A percentile compares a stretch with the other conserved stretches of the same genome.
Conservation (phyloP, 2,113 vertebrate species). For the Tragulus kanchil region DNA sequence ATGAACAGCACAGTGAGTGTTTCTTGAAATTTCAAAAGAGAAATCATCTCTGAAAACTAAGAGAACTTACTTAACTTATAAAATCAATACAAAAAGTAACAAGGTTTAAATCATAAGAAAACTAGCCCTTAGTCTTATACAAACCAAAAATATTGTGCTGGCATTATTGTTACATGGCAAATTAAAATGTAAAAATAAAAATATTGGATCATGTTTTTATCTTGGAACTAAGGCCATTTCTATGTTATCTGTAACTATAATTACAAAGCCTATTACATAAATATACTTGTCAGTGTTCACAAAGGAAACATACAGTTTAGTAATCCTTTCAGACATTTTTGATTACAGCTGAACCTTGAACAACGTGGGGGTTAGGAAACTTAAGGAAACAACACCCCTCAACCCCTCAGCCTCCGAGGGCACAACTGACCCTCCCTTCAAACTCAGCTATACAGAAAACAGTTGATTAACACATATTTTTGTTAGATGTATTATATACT, state of each 20-base stretch:
- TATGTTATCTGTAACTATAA: not conserved
- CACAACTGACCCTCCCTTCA: not conserved
- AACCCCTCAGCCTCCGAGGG: not conserved
- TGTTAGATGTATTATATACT: not conserved
- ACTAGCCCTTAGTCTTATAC: not conserved
- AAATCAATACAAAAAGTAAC: not conserved
- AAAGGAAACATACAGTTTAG: constrained; percentile 12
- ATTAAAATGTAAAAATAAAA: constrained; percentile 40
- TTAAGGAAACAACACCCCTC: not conserved
- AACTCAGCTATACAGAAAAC: not conserved
- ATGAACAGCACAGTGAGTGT: not conserved
- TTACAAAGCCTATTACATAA: constrained; percentile 25
- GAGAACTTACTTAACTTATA: not conserved
- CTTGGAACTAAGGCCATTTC: constrained; percentile 2
- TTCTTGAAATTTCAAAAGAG: not conserved
- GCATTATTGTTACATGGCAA: constrained; percentile 34
- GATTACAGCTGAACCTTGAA: not conserved
- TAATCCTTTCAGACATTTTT: not conserved
- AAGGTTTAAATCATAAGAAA: constrained; percentile 32
- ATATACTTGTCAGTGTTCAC: constrained; percentile 5
- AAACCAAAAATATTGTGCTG: constrained; percentile 2
- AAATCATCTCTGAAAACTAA: not conserved
- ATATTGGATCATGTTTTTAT: not conserved
- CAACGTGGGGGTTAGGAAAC: not conserved
- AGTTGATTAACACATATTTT: not conserved